A percentile compares a stretch with the other conserved stretches of the same genome.
Conservation (phyloP, 2,113 vertebrate genomes). For the Physeter macrocephalus region DNA sequence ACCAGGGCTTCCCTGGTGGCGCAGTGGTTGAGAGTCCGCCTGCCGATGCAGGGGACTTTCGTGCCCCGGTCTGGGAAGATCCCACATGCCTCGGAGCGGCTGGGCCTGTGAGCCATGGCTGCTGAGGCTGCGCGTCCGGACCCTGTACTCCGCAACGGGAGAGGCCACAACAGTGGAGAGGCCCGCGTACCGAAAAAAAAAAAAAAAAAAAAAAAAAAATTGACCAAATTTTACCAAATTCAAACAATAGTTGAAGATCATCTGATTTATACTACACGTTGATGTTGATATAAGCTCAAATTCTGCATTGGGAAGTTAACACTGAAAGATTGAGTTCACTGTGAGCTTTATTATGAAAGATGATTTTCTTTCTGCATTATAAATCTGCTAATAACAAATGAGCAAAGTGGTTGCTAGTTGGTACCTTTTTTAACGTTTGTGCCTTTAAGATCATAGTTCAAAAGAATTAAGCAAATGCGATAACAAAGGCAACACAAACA, state of each 20-base stretch:
- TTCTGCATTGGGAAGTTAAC: constrained; percentile 5
- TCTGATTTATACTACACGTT: background rate
- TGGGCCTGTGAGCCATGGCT: too few relatives aligned
- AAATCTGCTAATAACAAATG: background rate
- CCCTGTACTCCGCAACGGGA: too few relatives aligned
- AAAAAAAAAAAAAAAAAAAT: too few relatives aligned
- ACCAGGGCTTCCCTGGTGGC: too few relatives aligned
- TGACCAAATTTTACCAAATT: background rate
- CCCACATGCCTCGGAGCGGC: too few relatives aligned
- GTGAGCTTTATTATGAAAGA: background rate
- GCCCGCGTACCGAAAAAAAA: too few relatives aligned
- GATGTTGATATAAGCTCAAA: background rate
- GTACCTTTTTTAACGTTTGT: background rate
- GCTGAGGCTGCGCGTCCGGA: too few relatives aligned
- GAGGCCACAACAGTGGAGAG: too few relatives aligned
- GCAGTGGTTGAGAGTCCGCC: too few relatives aligned
- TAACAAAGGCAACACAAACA: constrained; percentile 64
- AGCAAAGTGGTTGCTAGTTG: background rate
- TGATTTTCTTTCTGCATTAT: background rate
- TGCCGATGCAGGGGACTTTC: too few relatives aligned
- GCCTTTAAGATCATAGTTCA: constrained; percentile 71
- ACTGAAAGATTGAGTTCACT: background rate
- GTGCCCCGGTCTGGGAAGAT: too few relatives aligned
- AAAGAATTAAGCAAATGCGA: constrained; percentile 32
- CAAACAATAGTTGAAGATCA: background rate